Evolutionary conservation across 2,113 vertebrate species (phyloP).

Genomic region (Neodontobutis hainanensis): DNA sequence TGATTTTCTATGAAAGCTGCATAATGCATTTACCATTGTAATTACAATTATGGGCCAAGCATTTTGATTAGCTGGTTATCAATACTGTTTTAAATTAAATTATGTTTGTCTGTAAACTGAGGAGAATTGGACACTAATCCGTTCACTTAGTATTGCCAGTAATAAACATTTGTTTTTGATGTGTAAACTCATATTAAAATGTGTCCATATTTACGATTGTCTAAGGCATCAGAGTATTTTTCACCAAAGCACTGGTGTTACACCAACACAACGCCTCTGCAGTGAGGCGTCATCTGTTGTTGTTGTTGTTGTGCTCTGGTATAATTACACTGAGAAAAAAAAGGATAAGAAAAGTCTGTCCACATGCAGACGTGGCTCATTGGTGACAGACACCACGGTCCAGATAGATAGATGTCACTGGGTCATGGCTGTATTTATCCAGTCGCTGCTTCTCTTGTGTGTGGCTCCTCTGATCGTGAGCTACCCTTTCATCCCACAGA

Average conservation of each 20-base stretch:
- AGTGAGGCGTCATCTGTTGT: conserved; percentile 2
- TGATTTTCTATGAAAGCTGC: too few relatives aligned
- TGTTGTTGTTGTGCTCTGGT: conserved; percentile 6
- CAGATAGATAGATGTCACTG: conserved; percentile 21
- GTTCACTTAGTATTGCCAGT: too few relatives aligned
- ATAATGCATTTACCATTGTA: too few relatives aligned
- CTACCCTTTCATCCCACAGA: conserved; percentile 61
- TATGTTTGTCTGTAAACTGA: too few relatives aligned
- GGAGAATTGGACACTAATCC: too few relatives aligned
- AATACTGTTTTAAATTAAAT: too few relatives aligned
- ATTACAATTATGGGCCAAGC: too few relatives aligned
- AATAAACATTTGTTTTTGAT: too few relatives aligned
- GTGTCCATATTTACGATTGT: too few relatives aligned
- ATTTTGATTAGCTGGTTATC: too few relatives aligned
- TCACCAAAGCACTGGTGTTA: background rate
- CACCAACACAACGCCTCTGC: background rate
- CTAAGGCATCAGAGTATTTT: too few relatives aligned
- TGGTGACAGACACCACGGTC: conserved; percentile 24
- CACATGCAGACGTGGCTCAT: conserved; percentile 54
- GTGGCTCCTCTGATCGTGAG: conserved; percentile 38
- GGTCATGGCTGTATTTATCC: conserved; percentile 44
- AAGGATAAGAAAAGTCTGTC: conserved; percentile 37
- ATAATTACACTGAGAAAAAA: conserved; percentile 39
- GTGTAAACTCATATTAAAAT: too few relatives aligned
- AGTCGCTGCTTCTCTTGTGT: conserved; percentile 28